Conservation (phyloP, 2,797 vertebrate species). For the Telmatherina bonti region DNA sequence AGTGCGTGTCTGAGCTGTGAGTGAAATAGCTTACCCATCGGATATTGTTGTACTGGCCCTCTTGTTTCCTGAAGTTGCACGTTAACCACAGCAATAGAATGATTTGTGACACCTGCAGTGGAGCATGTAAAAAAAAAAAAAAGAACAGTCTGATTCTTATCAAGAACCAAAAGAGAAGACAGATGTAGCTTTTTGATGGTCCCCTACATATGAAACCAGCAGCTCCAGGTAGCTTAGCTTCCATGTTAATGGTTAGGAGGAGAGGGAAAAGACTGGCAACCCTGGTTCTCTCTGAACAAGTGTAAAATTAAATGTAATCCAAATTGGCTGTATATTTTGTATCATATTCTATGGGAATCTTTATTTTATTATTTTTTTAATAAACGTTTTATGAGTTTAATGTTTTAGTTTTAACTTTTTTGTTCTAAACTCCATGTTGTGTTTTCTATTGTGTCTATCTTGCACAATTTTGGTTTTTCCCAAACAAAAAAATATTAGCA, state of each 20-base stretch:
- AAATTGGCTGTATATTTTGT: not conserved
- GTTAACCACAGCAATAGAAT: no score
- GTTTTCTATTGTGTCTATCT: not conserved
- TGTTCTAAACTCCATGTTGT: not conserved
- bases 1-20: not conserved
- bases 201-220: not conserved
- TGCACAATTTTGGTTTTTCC: no score
- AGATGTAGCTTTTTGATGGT: not conserved
- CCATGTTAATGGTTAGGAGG: not conserved
- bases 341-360: no score
- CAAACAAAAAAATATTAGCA: no score
- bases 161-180: not conserved
- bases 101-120: conserved; percentile 20
- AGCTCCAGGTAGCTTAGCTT: not conserved
- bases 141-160: not conserved
- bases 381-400: not conserved
- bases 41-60: conserved; percentile 1
- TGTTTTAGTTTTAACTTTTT: not conserved
- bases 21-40: conserved; percentile 25
- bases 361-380: no score
- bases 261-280: not conserved
- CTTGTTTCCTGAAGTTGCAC: not conserved
- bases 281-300: not conserved
- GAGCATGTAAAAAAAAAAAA: no score
- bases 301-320: not conserved